These are phyloP conservation scores for Coreius guichenoti DNA, from an alignment of 2,797 vertebrate genomes.

Conservation along the genomic window DNA sequence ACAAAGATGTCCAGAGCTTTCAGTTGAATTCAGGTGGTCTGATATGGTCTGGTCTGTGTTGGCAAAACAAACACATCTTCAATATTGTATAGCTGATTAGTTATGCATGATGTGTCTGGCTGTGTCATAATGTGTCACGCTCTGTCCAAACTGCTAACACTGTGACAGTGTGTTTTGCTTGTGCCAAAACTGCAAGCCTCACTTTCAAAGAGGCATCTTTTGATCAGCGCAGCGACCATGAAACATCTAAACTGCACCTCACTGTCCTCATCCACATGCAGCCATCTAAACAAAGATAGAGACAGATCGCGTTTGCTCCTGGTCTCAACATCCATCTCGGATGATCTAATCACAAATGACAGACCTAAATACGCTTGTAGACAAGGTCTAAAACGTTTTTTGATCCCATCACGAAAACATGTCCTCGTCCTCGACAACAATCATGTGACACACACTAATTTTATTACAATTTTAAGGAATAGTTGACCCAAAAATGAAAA, in stretches of 20 bases:
- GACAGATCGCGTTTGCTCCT: not conserved
- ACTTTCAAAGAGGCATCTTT: slow-evolving; percentile 2
- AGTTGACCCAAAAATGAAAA: too few relatives aligned
- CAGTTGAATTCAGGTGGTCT: not conserved
- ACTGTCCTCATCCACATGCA: slow-evolving; percentile 42
- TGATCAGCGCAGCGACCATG: not conserved
- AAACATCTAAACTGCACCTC: slow-evolving; percentile 27
- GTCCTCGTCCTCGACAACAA: not conserved
- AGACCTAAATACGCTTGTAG: not conserved
- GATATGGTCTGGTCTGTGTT: not conserved
- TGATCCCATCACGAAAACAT: not conserved
- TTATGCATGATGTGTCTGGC: slow-evolving; percentile 23
- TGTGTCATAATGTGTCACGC: slow-evolving; percentile 29
- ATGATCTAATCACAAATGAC: not conserved
- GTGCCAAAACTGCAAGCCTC: slow-evolving; percentile 7
- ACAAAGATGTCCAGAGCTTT: not conserved
- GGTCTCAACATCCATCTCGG: slow-evolving; percentile 8
- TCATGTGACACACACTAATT: not conserved
- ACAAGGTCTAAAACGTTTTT: not conserved
- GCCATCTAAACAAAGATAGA: slow-evolving; percentile 13
- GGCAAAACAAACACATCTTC: slow-evolving; percentile 30
- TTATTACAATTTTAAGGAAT: too few relatives aligned
- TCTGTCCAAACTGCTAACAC: not conserved
- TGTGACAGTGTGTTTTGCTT: slow-evolving; percentile 6
- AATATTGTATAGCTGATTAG: slow-evolving; percentile 26